A percentile compares a stretch with the other conserved stretches of the same genome.
Conservation (phyloP, 2,113 vertebrate genomes). For the Vimba vimba region DNA sequence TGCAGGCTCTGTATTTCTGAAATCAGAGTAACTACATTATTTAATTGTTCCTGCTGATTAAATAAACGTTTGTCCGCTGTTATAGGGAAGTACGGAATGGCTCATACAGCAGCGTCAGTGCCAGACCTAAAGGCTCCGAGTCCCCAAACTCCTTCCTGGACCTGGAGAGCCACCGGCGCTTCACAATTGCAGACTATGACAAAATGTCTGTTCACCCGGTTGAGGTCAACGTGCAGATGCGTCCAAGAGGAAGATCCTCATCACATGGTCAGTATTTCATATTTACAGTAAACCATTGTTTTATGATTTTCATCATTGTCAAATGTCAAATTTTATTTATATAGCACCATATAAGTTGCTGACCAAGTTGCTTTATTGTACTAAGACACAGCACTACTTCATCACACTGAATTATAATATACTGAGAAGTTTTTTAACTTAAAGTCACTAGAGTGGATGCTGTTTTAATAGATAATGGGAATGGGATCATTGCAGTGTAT, state of each 20-base stretch:
- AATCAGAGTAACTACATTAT: background rate
- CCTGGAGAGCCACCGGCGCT: conserved; percentile 78
- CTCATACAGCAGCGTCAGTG: conserved; percentile 67
- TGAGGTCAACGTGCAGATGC: conserved; percentile 77
- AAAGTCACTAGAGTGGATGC: too few species aligned
- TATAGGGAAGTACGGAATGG: conserved; percentile 79
- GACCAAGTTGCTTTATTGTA: too few species aligned
- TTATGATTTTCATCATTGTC: background rate
- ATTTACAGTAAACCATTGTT: background rate
- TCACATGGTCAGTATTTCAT: conserved; percentile 76
- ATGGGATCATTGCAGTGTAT: background rate
- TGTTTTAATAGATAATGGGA: too few species aligned
- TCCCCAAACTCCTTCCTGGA: conserved; percentile 92
- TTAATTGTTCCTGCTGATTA: background rate
- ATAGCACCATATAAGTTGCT: too few species aligned
- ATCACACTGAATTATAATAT: too few species aligned
- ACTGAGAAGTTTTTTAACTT: too few species aligned
- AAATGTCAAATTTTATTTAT: too few species aligned
- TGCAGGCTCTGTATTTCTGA: too few species aligned
- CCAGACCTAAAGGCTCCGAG: conserved; percentile 78
- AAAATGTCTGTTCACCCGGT: conserved; percentile 70
- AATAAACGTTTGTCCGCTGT: conserved; percentile 6
- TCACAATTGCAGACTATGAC: conserved; percentile 79
- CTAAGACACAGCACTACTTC: too few species aligned
- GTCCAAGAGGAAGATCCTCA: conserved; percentile 82